phyloP scores from a whole-genome alignment of 2,888 invertebrate species.

The Chromoteleia sp. region DNA sequence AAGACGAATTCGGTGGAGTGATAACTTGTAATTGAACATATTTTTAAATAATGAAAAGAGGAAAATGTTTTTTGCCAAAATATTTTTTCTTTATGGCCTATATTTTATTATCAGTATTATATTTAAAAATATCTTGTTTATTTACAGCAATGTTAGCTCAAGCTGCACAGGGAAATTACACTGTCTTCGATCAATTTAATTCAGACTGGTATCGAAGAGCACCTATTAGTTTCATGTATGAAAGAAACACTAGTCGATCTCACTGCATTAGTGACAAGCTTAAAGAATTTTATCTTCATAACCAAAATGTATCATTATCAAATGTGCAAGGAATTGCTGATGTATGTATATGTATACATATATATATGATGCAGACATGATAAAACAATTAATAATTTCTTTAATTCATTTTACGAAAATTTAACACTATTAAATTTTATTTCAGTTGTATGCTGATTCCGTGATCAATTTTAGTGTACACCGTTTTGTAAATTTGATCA shows the following conservation, averaged over 20 bases:
- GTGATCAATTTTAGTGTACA: slow-evolving; percentile 87
- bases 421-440: neutral
- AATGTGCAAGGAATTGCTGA: slow-evolving; percentile 83
- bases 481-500: slow-evolving; percentile 87
- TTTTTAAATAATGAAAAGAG: neutral
- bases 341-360: neutral
- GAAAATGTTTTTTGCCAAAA: too few relatives aligned
- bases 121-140: neutral
- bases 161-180: slow-evolving; percentile 83
- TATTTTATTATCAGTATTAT: too few relatives aligned
- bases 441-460: slow-evolving; percentile 86
- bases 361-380: neutral
- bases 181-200: slow-evolving; percentile 86
- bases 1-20: too few relatives aligned
- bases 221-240: slow-evolving; percentile 88
- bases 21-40: slow-evolving; percentile 85
- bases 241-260: slow-evolving; percentile 86
- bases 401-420: neutral
- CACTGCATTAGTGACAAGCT: slow-evolving; percentile 85
- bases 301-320: slow-evolving; percentile 82
- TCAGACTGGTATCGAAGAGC: slow-evolving; percentile 87
- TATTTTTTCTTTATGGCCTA: neutral
- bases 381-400: too few relatives aligned
- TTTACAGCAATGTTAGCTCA: slow-evolving; percentile 12
- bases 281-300: slow-evolving; percentile 85